phyloP scores from a whole-genome alignment of 2,797 vertebrate species.

The Sebastolobus alascanus region DNA sequence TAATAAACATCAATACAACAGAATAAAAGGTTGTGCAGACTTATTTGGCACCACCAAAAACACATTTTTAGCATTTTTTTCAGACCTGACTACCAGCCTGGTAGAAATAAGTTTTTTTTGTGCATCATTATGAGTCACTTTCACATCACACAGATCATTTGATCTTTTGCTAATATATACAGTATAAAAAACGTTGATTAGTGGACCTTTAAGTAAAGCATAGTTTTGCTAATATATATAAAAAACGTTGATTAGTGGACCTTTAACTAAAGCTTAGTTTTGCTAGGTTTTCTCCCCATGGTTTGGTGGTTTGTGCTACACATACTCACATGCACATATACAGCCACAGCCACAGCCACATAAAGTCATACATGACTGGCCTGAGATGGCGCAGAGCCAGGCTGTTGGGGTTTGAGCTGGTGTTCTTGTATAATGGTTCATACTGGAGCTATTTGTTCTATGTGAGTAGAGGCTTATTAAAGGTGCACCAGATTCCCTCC shows the following conservation, averaged over 20 bases:
- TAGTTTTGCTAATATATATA: neutral
- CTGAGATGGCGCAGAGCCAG: conserved; percentile 17
- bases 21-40: neutral
- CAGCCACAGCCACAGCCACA: neutral
- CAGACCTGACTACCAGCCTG: neutral
- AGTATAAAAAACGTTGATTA: neutral
- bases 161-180: neutral
- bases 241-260: neutral
- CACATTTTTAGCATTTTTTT: neutral
- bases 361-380: conserved; percentile 27
- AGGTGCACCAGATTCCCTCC: conserved; percentile 58
- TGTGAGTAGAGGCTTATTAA: conserved; percentile 61
- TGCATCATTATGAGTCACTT: neutral
- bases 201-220: neutral
- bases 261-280: neutral
- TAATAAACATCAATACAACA: neutral
- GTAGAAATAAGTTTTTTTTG: neutral
- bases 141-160: neutral
- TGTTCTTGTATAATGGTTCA: conserved; percentile 40
- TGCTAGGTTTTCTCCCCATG: neutral
- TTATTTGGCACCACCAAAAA: neutral
- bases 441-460: conserved; percentile 61
- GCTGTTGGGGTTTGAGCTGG: conserved; percentile 39
- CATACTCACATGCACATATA: conserved; percentile 6
- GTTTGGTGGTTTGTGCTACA: neutral